phyloP scores from a whole-genome alignment of 1,140 invertebrate species.

The Ridgeia piscesae region DNA sequence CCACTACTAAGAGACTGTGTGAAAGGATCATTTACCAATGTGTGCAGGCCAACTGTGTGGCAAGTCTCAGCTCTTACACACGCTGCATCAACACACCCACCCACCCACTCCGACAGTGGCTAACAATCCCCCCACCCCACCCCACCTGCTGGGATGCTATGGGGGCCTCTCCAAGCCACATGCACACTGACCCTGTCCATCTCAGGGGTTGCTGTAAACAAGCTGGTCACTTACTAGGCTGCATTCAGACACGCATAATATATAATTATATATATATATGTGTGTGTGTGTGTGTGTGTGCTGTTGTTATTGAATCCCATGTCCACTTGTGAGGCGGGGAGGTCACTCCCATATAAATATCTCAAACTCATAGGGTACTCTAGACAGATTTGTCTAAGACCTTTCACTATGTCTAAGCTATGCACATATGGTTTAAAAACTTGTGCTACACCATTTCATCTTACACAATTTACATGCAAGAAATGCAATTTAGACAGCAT shows the following conservation, averaged over 20 bases:
- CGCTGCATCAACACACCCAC: background rate
- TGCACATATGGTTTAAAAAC: background rate
- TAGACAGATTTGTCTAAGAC: too few relatives aligned
- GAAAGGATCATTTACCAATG: background rate
- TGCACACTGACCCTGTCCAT: background rate
- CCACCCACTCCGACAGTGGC: too few relatives aligned
- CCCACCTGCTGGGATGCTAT: too few relatives aligned
- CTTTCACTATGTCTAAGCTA: too few relatives aligned
- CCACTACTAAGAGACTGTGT: background rate
- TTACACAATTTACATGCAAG: background rate
- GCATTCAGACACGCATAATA: background rate
- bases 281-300: too few relatives aligned
- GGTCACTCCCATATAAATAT: constrained; percentile 1
- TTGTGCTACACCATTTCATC: background rate
- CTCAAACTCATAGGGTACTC: too few relatives aligned
- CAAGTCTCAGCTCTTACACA: background rate
- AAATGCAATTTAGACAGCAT: background rate
- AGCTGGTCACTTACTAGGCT: background rate
- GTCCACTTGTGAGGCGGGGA: background rate
- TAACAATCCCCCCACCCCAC: background rate
- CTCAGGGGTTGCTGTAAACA: background rate
- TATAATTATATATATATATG: too few relatives aligned
- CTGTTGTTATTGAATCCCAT: background rate
- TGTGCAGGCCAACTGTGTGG: background rate
- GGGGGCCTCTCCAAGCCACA: background rate